These are phyloP conservation scores for Xanthia icteritia DNA, from an alignment of 2,888 invertebrate genomes.

Conservation along the genomic window DNA sequence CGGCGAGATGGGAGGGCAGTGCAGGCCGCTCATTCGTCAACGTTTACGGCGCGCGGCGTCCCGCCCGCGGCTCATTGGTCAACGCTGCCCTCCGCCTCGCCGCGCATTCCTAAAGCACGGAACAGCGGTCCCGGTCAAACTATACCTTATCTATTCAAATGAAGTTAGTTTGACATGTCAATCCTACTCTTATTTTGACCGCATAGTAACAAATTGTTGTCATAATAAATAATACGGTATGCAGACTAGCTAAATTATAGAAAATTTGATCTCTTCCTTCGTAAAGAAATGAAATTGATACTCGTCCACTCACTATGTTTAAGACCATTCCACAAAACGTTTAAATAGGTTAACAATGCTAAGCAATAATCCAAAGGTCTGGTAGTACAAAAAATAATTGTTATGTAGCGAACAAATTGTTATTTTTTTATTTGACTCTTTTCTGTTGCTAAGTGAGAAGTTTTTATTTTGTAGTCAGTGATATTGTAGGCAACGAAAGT, in stretches of 20 bases:
- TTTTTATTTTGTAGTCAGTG: conserved; percentile 38
- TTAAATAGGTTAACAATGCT: conserved; percentile 24
- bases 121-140: too few species aligned
- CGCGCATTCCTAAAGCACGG: too few species aligned
- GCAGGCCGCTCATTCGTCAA: too few species aligned
- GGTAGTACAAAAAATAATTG: conserved; percentile 69
- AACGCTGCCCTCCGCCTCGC: too few species aligned
- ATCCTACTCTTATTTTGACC: conserved; percentile 6
- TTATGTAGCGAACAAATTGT: conserved; percentile 61
- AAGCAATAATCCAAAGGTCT: conserved; percentile 68
- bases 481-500: conserved; percentile 7
- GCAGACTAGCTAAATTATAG: conserved; percentile 12
- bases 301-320: conserved; percentile 42
- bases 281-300: background rate
- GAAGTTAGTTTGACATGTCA: background rate
- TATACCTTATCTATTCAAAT: background rate
- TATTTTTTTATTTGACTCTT: conserved; percentile 49
- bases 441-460: conserved; percentile 34
- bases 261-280: conserved; percentile 39
- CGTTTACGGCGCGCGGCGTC: too few species aligned
- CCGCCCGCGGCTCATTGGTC: too few species aligned
- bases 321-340: conserved; percentile 34
- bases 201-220: conserved; percentile 13
- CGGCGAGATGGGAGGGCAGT: too few species aligned
- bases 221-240: background rate